phyloP scores from a whole-genome alignment of 1,140 invertebrate genomes.

The Pristionchus pacificus region DNA sequence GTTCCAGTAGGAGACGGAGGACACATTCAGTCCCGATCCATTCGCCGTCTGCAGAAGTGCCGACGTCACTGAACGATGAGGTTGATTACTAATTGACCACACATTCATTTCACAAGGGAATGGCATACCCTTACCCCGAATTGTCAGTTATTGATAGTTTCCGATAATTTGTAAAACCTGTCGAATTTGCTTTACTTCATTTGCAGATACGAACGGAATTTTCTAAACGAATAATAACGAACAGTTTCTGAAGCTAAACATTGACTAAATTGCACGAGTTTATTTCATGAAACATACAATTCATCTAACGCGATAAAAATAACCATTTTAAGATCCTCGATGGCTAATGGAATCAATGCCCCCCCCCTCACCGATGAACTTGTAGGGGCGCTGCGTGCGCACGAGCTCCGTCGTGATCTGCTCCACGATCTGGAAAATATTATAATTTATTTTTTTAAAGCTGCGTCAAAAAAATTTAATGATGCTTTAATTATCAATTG shows the following conservation, averaged over 20 bases:
- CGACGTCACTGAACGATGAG: conserved; percentile 18
- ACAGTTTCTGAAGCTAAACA: too few relatives aligned
- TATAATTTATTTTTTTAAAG: not conserved
- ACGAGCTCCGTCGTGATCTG: conserved; percentile 26
- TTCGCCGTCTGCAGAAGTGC: conserved; percentile 25
- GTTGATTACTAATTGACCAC: not conserved
- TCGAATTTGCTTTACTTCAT: too few relatives aligned
- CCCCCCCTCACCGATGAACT: conserved; percentile 20
- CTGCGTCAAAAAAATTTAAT: too few relatives aligned
- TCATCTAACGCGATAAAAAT: not conserved
- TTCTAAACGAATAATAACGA: too few relatives aligned
- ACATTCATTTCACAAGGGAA: not conserved
- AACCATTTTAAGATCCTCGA: not conserved
- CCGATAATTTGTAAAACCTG: too few relatives aligned
- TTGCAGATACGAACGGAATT: too few relatives aligned
- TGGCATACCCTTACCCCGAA: not conserved
- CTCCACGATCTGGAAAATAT: conserved; percentile 10
- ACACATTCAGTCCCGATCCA: conserved; percentile 30
- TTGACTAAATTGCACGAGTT: too few relatives aligned
- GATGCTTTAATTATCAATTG: too few relatives aligned
- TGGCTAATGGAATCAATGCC: not conserved
- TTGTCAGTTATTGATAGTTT: too few relatives aligned
- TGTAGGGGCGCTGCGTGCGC: conserved; percentile 20
- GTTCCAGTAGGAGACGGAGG: conserved; percentile 30
- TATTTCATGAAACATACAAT: too few relatives aligned